Evolutionary conservation across 2,888 invertebrate genomes (phyloP).

Genomic region (Neria commutata): DNA sequence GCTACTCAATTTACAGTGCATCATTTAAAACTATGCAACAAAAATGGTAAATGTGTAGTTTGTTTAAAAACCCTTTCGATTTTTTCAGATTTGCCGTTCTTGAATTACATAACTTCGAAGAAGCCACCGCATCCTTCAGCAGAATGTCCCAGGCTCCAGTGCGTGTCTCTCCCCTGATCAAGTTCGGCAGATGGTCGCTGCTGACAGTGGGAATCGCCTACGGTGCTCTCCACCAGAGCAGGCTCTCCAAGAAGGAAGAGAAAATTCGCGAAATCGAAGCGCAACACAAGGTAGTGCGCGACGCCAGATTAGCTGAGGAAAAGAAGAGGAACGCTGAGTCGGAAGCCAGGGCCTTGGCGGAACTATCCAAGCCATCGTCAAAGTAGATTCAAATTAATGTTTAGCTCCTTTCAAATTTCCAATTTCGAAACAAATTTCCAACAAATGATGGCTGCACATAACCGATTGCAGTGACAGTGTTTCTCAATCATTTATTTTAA

Average conservation of each 20-base stretch:
- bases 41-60: background rate
- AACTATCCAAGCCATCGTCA: slow-evolving; percentile 42
- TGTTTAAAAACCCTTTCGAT: background rate
- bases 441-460: slow-evolving; percentile 30
- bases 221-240: slow-evolving; percentile 75
- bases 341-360: slow-evolving; percentile 49
- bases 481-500: too few relatives aligned
- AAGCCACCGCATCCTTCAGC: slow-evolving; percentile 9
- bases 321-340: slow-evolving; percentile 68
- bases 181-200: slow-evolving; percentile 83
- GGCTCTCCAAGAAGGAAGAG: slow-evolving; percentile 71
- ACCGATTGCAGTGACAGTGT: too few relatives aligned
- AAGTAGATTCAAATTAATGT: slow-evolving; percentile 27
- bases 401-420: background rate
- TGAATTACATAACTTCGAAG: slow-evolving; percentile 56
- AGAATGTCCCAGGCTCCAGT: slow-evolving; percentile 68
- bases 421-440: slow-evolving; percentile 17
- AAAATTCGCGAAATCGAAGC: slow-evolving; percentile 71
- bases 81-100: slow-evolving; percentile 38
- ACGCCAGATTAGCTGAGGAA: slow-evolving; percentile 75
- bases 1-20: background rate
- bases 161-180: slow-evolving; percentile 81
- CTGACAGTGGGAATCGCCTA: slow-evolving; percentile 75
- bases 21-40: background rate
- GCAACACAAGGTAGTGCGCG: slow-evolving; percentile 72